Evolutionary conservation across 1,140 invertebrate genomes (phyloP), one percentile per base, ranked within the genome.

Genomic region (Lordiphosa stackelbergi): DNA sequence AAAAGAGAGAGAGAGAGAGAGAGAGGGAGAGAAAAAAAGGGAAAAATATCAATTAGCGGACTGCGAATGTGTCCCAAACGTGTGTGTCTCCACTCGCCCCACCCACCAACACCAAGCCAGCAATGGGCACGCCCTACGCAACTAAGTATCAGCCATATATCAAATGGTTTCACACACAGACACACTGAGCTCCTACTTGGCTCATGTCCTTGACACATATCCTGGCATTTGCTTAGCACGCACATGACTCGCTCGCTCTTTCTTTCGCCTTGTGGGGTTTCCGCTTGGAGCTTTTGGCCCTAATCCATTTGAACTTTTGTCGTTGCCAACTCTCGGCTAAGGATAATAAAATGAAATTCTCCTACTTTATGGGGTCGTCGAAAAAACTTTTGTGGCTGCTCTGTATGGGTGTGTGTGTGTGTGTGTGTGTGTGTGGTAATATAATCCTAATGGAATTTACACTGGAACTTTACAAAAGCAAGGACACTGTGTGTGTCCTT

Each of bases 391-490:
- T 83, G 74, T 52, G 74, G 74, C 66, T 79, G 70, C 69, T 34
- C 42, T 58, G 19, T 49, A 48, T 56, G 60, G 28, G 31, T n/a
- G 45, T 41, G 19, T 19, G 19, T 4, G 19, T 19, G 43, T 42
- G 22, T 24, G 37, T 64, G 34, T 22, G 42, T 45, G 38, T 59
- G 47, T 28, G 37, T 55, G 51, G 77, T 81, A 81, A 81, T 77
- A 81, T 81, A 81, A 81, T 81, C 77, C 77, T 81, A 81, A 81
- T 81, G 77, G 77, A 81, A 81, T 81, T 81, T 81, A 77, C 77
- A 77, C 72, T 83, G 54, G 66, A 83, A 81, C 73, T 66, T 73
- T 65, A 73, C 65, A 78, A 72, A 61, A 37, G 40, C 46, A 35
- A 51, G 64, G 41, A 53, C 46, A 66, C 51, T 55, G 38, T 63